phyloP scores from a whole-genome alignment of 2,888 invertebrate species.

The Orgyia antiqua region DNA sequence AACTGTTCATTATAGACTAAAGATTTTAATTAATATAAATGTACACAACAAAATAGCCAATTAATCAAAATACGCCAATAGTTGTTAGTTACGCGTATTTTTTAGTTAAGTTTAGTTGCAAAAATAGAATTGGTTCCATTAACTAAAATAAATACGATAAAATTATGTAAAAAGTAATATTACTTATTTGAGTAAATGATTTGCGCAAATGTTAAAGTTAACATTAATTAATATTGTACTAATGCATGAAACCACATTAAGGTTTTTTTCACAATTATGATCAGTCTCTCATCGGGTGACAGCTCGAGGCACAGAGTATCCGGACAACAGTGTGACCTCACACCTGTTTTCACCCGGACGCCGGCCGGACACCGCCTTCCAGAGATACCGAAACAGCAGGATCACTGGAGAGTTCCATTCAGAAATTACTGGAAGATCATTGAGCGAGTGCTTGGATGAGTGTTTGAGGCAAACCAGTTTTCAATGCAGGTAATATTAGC shows the following conservation, averaged over 20 bases:
- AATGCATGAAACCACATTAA: slow-evolving; percentile 55
- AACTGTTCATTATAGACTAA: no score
- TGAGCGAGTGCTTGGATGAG: slow-evolving; percentile 94
- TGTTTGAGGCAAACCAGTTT: slow-evolving; percentile 93
- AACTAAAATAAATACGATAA: no score
- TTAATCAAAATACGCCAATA: no score
- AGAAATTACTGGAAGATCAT: slow-evolving; percentile 90
- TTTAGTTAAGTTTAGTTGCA: no score
- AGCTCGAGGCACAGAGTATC: slow-evolving; percentile 93
- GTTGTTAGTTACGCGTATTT: no score
- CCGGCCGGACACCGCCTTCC: slow-evolving; percentile 92
- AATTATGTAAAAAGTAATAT: no score
- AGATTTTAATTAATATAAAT: no score
- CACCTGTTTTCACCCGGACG: slow-evolving; percentile 90
- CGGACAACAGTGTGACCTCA: slow-evolving; percentile 90
- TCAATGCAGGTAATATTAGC: slow-evolving; percentile 86
- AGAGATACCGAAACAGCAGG: slow-evolving; percentile 90
- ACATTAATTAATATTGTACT: slow-evolving; percentile 19
- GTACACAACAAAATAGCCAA: no score
- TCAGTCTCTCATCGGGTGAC: slow-evolving; percentile 77
- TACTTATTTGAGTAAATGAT: no score
- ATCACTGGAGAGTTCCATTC: slow-evolving; percentile 93
- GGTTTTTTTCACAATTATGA: slow-evolving; percentile 69
- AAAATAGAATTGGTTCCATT: no score
- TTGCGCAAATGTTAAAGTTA: no score